These are phyloP conservation scores for Ornithoptera alexandrae DNA, from an alignment of 2,888 invertebrate species.

Conservation along the genomic window DNA sequence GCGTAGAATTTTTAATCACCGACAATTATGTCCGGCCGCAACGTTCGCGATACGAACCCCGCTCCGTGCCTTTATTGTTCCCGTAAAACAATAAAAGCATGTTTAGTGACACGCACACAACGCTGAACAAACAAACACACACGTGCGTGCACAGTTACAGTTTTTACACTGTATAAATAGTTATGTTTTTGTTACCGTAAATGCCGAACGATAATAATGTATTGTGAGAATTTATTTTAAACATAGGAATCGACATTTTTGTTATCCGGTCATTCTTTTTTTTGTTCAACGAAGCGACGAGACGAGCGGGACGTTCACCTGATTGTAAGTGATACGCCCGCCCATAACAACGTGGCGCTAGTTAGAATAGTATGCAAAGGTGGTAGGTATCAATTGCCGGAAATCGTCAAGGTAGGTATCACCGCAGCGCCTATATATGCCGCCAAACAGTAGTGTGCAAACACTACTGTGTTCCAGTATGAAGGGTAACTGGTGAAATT, in stretches of 20 bases:
- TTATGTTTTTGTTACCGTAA: conserved; percentile 16
- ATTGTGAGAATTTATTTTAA: neutral
- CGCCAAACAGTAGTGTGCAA: too few relatives aligned
- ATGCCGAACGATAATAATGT: conserved; percentile 10
- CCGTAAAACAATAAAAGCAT: conserved; percentile 67
- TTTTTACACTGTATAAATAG: conserved; percentile 23
- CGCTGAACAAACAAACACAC: conserved; percentile 63
- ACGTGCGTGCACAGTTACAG: conserved; percentile 48
- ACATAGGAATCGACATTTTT: neutral
- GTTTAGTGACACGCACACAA: conserved; percentile 67
- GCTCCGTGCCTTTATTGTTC: conserved; percentile 48
- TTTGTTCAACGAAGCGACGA: too few relatives aligned
- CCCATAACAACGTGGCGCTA: too few relatives aligned
- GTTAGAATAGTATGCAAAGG: too few relatives aligned
- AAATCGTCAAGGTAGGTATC: too few relatives aligned
- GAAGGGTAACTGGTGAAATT: too few relatives aligned
- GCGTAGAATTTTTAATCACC: conserved; percentile 44
- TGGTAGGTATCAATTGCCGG: too few relatives aligned
- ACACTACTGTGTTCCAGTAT: too few relatives aligned
- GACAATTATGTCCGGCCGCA: conserved; percentile 49
- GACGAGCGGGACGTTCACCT: too few relatives aligned
- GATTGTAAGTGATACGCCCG: too few relatives aligned
- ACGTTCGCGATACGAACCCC: conserved; percentile 34
- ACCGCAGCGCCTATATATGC: too few relatives aligned
- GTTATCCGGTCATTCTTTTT: neutral